phyloP scores from a whole-genome alignment of 2,797 vertebrate species.

The Coregonus sp. region DNA sequence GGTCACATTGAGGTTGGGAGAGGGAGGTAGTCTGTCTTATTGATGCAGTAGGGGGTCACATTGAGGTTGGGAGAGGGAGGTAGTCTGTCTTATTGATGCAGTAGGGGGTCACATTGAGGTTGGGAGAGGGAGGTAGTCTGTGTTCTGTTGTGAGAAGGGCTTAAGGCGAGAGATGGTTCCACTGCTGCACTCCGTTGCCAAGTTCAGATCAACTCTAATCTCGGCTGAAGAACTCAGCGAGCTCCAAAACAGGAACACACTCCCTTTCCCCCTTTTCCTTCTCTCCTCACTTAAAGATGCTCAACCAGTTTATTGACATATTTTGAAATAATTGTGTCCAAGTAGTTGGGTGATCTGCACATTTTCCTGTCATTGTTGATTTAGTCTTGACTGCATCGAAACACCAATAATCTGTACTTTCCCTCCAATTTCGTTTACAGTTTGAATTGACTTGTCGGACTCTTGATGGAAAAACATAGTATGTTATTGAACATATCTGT shows the following conservation, averaged over 20 bases:
- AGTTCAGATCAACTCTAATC: conserved; percentile 53
- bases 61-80: too few relatives aligned
- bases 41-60: too few relatives aligned
- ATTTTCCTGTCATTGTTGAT: conserved; percentile 56
- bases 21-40: not conserved
- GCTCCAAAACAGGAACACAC: conserved; percentile 37
- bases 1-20: not conserved
- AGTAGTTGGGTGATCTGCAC: conserved; percentile 22
- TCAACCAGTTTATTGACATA: conserved; percentile 37
- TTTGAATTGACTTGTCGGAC: conserved; percentile 2
- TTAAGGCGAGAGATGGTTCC: conserved; percentile 40
- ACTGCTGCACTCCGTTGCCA: conserved; percentile 27
- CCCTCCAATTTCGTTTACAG: conserved; percentile 20
- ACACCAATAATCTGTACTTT: conserved; percentile 33
- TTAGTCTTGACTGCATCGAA: conserved; percentile 18
- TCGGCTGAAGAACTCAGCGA: conserved; percentile 35
- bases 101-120: not conserved
- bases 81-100: too few relatives aligned
- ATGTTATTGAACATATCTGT: not conserved
- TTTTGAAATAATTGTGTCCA: conserved; percentile 38
- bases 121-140: conserved; percentile 7
- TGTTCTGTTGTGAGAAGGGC: conserved; percentile 42
- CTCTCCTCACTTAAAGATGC: conserved; percentile 43
- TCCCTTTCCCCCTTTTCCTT: conserved; percentile 10
- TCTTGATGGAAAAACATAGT: not conserved